Conservation (phyloP, 2,113 vertebrate species). For the Ailuropoda melanoleuca region DNA sequence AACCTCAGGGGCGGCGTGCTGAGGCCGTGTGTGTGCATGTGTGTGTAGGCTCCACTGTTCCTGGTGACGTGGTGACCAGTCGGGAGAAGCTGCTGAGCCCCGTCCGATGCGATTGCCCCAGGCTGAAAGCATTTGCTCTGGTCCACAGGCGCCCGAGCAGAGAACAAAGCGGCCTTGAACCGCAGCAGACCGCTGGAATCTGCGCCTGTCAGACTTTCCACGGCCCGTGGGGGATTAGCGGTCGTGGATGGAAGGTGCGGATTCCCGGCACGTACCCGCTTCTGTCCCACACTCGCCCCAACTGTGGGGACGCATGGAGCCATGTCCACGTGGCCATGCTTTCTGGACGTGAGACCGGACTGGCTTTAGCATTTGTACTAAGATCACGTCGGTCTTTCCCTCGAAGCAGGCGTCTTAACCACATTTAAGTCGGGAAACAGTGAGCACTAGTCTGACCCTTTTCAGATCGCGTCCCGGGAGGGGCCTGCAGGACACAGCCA, state of each 20-base stretch:
- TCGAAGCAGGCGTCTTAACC: accelerated
- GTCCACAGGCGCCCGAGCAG: background rate
- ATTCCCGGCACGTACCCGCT: background rate
- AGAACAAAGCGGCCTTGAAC: conserved; percentile 32
- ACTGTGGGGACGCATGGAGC: background rate
- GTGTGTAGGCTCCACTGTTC: background rate
- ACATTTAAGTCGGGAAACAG: background rate
- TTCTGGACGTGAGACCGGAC: background rate
- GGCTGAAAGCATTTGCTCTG: background rate
- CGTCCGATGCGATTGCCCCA: background rate
- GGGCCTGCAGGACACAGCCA: accelerated
- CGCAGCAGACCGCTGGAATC: conserved; percentile 45
- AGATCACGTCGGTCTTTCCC: background rate
- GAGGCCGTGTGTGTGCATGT: background rate
- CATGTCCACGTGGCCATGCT: background rate
- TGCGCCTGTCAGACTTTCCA: background rate
- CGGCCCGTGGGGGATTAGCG: background rate
- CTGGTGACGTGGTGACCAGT: background rate
- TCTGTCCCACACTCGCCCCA: background rate
- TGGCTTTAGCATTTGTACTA: background rate
- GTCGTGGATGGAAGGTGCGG: background rate
- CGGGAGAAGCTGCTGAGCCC: background rate
- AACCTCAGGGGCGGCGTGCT: no score
- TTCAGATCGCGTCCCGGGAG: background rate
- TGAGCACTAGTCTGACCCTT: background rate